These are phyloP conservation scores for Australoheros scitulus DNA, from an alignment of 2,113 vertebrate species.

Conservation along the genomic window DNA sequence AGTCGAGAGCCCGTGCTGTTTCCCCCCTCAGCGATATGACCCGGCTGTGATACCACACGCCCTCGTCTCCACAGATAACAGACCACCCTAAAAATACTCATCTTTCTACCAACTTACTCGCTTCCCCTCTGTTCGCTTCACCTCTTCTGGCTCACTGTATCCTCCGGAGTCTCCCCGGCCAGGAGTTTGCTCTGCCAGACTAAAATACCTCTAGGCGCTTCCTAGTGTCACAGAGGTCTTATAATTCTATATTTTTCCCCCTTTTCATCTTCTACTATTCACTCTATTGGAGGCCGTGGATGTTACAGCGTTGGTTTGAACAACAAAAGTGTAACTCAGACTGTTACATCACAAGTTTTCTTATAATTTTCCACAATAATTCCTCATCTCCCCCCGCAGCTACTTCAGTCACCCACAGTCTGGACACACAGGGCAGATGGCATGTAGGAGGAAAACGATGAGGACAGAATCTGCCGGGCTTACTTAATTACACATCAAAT, in stretches of 20 bases:
- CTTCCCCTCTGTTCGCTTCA: slow-evolving; percentile 58
- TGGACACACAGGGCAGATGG: slow-evolving; percentile 79
- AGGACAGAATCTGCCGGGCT: slow-evolving; percentile 62
- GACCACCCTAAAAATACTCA: slow-evolving; percentile 75
- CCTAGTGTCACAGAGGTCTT: slow-evolving; percentile 55
- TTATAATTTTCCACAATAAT: slow-evolving; percentile 68
- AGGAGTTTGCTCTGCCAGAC: slow-evolving; percentile 56
- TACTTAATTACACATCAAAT: slow-evolving; percentile 69
- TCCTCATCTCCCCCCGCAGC: slow-evolving; percentile 45
- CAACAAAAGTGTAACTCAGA: slow-evolving; percentile 55
- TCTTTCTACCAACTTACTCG: slow-evolving; percentile 43
- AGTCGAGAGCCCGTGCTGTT: slow-evolving; percentile 43
- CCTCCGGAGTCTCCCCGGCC: slow-evolving; percentile 52
- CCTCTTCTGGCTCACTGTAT: slow-evolving; percentile 65
- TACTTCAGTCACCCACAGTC: slow-evolving; percentile 73
- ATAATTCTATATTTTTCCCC: slow-evolving; percentile 29
- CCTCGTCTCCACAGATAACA: slow-evolving; percentile 66
- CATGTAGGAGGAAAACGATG: slow-evolving; percentile 75
- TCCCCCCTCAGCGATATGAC: slow-evolving; percentile 71
- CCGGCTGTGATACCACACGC: slow-evolving; percentile 53
- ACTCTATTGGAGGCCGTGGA: slow-evolving; percentile 25
- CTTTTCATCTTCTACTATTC: slow-evolving; percentile 28
- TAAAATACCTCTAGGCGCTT: slow-evolving; percentile 57
- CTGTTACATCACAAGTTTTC: slow-evolving; percentile 74
- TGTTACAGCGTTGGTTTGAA: slow-evolving; percentile 42